Percentiles rank a stretch among this genome's conserved stretches.
Evolutionary conservation across 2,888 invertebrate genomes (phyloP).

Genomic region (Oxystoma pomonae): DNA sequence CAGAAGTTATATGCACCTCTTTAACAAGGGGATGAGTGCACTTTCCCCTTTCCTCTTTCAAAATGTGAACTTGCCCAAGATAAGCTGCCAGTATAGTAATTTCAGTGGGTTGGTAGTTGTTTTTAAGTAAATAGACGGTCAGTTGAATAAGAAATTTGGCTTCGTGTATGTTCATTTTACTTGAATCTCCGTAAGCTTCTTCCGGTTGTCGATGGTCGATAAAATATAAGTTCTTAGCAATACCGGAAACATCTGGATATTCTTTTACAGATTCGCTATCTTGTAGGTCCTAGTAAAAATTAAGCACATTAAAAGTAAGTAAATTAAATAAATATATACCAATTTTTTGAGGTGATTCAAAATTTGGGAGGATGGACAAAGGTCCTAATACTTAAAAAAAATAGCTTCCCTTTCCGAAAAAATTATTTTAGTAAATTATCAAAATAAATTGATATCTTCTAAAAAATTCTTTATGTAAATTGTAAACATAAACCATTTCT

Average conservation of each 20-base stretch:
- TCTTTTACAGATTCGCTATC: constrained; percentile 46
- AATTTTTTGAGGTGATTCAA: too few species aligned
- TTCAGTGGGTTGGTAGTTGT: constrained; percentile 55
- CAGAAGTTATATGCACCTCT: constrained; percentile 56
- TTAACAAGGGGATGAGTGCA: constrained; percentile 35
- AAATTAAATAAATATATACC: too few species aligned
- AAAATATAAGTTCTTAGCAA: constrained; percentile 64
- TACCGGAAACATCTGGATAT: constrained; percentile 57
- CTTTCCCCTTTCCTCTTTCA: constrained; percentile 48
- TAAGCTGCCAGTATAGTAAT: constrained; percentile 73
- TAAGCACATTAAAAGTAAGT: too few species aligned
- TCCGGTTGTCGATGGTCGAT: constrained; percentile 60
- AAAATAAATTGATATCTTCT: too few species aligned
- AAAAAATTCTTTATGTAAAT: too few species aligned
- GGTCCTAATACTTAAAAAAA: too few species aligned
- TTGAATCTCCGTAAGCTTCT: constrained; percentile 52
- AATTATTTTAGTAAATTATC: too few species aligned
- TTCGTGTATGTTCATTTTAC: constrained; percentile 60
- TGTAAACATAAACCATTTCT: too few species aligned
- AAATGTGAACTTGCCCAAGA: constrained; percentile 60
- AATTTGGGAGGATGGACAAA: too few species aligned
- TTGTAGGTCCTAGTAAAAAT: too few species aligned
- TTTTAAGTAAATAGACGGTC: constrained; percentile 28
- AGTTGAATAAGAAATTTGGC: constrained; percentile 40
- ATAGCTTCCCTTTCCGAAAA: too few species aligned